Evolutionary conservation across 2,888 invertebrate species (phyloP).

Genomic region (Rambutsinella grinnellia): DNA sequence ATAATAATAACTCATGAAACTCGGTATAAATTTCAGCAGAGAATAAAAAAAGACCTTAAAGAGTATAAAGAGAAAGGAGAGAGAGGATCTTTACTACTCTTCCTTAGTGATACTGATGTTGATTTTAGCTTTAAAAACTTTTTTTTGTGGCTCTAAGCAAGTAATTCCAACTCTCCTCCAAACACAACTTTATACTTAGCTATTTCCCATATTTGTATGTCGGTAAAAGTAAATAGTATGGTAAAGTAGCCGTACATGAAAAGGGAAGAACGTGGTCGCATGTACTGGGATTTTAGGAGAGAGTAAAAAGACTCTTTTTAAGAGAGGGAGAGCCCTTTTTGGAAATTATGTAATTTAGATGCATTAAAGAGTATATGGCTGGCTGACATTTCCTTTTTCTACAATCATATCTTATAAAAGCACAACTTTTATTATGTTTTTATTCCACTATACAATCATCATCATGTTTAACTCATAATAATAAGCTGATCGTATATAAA

Average conservation of each 20-base stretch:
- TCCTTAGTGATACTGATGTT: neutral
- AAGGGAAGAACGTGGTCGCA: conserved; percentile 44
- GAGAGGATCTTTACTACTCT: conserved; percentile 15
- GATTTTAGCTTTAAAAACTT: conserved; percentile 20
- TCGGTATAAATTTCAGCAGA: conserved; percentile 50
- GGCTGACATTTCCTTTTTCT: conserved; percentile 45
- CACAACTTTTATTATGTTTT: conserved; percentile 1
- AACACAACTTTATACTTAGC: neutral
- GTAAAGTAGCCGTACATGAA: conserved; percentile 23
- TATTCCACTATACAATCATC: too few relatives aligned
- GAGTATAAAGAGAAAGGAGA: neutral
- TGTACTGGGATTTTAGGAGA: conserved; percentile 28
- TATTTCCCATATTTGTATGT: neutral
- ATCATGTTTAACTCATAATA: too few relatives aligned
- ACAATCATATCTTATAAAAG: conserved; percentile 11
- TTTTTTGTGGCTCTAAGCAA: conserved; percentile 26
- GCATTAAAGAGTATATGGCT: conserved; percentile 30
- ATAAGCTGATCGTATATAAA: too few relatives aligned
- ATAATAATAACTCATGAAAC: conserved; percentile 57
- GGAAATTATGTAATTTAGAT: conserved; percentile 28
- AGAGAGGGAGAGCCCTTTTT: neutral
- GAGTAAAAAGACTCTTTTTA: too few relatives aligned
- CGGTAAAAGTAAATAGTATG: neutral
- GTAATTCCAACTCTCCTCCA: conserved; percentile 17
- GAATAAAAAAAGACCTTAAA: conserved; percentile 27